Evolutionary conservation across 2,888 invertebrate species (phyloP), one percentile per base, ranked within the genome.

Genomic region (Pristionchus japonicus): DNA sequence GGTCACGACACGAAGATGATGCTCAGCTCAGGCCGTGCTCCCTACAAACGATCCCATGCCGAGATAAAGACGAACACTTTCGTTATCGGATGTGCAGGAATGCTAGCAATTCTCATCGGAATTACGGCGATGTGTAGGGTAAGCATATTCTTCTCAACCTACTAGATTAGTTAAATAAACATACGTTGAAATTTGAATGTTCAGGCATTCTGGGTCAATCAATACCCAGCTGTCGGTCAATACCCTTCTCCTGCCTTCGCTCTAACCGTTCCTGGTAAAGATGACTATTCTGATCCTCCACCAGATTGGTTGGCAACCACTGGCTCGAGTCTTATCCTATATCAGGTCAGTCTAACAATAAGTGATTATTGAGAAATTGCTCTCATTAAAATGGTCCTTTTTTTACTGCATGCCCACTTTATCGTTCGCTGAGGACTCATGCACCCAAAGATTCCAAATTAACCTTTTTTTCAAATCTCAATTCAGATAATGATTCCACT

Each of bases 401-500:
- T 43, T 43, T 43, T 43, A 43, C 43, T 43, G n/a, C n/a, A n/a
- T n/a, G n/a, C n/a, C n/a, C n/a, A n/a, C n/a, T n/a, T n/a, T n/a
- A n/a, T n/a, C n/a, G n/a, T n/a, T n/a, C n/a, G n/a, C n/a, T n/a
- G n/a, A n/a, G n/a, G n/a, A n/a, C n/a, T n/a, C n/a, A n/a, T n/a
- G n/a, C n/a, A n/a, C n/a, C n/a, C n/a, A n/a, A n/a, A n/a, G n/a
- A n/a, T n/a, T n/a, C n/a, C n/a, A n/a, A n/a, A n/a, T 43, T 43
- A 9, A 43, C 43, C 9, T 43, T 43, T n/a, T 23, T 11, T 57
- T 57, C n/a, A 20, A 57, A n/a, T n/a, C n/a, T n/a, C n/a, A 6
- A 37, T 61, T 43, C 43, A 87, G 87, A 52, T 87, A 20, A 74
- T 98, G 97, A 98, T 98, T 95, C 98, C 98, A 0, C 96, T 98